Percentiles rank a stretch among this genome's conserved stretches.
Conservation (phyloP, 2,888 invertebrate genomes). For the Rotaria sp. region DNA sequence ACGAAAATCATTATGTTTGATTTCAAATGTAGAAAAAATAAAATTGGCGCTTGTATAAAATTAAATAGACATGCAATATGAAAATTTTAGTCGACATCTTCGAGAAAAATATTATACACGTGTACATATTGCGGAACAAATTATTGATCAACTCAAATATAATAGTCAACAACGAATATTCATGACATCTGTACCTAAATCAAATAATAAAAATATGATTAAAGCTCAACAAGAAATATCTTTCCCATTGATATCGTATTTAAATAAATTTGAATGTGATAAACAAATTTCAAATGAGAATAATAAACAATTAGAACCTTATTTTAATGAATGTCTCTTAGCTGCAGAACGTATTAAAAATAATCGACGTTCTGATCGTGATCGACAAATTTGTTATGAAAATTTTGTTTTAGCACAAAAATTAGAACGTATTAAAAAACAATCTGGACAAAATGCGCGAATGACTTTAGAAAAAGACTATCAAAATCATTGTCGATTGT, state of each 20-base stretch:
- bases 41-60: background rate
- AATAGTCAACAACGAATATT: background rate
- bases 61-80: background rate
- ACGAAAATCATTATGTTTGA: no score
- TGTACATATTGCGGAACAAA: background rate
- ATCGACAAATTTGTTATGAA: slow-evolving; percentile 24
- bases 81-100: background rate
- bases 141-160: background rate
- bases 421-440: background rate
- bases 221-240: background rate
- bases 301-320: background rate
- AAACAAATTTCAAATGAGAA: background rate
- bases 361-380: background rate
- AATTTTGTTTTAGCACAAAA: slow-evolving; percentile 11
- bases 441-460: background rate
- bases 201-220: background rate
- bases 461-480: background rate
- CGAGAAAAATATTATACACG: background rate
- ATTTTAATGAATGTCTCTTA: background rate
- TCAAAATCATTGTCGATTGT: background rate
- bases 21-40: no score
- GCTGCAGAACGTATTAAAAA: background rate
- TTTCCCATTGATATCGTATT: background rate
- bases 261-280: background rate
- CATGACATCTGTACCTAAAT: no score